Evolutionary conservation across 2,113 vertebrate genomes (phyloP).

Genomic region (Eurystomus gularis): DNA sequence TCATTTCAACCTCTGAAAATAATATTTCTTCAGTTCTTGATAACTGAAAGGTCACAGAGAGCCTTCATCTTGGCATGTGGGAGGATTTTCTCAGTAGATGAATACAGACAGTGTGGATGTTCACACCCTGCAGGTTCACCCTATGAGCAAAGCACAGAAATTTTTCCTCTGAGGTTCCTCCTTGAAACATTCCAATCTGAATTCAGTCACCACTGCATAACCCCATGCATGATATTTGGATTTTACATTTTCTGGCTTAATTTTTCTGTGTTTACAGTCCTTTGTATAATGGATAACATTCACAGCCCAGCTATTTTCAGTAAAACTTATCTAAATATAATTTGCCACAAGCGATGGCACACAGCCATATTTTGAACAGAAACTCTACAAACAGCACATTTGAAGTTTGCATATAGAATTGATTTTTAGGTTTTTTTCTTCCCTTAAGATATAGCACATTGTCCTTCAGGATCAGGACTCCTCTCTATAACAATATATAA

Average conservation of each 20-base stretch:
- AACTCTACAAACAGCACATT: neutral
- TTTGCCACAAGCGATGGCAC: conserved; percentile 20
- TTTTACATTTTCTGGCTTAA: conserved; percentile 54
- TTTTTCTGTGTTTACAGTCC: conserved; percentile 54
- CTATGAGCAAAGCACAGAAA: neutral
- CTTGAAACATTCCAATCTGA: neutral
- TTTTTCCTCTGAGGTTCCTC: neutral
- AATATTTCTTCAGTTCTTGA: neutral
- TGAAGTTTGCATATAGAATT: neutral
- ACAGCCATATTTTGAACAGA: neutral
- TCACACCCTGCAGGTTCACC: neutral
- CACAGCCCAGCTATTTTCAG: conserved; percentile 55
- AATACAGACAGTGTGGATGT: neutral
- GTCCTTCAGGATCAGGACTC: neutral
- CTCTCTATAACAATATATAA: neutral
- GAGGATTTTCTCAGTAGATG: neutral
- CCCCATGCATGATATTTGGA: conserved; percentile 15
- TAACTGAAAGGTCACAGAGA: neutral
- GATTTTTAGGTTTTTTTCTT: neutral
- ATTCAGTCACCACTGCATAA: neutral
- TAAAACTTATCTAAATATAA: conserved; percentile 60
- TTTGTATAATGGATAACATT: conserved; percentile 42
- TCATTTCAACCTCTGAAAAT: neutral
- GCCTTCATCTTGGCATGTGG: neutral
- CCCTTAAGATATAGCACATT: neutral